phyloP scores from a whole-genome alignment of 2,888 invertebrate genomes.

The Exephanes ischioxanthus region DNA sequence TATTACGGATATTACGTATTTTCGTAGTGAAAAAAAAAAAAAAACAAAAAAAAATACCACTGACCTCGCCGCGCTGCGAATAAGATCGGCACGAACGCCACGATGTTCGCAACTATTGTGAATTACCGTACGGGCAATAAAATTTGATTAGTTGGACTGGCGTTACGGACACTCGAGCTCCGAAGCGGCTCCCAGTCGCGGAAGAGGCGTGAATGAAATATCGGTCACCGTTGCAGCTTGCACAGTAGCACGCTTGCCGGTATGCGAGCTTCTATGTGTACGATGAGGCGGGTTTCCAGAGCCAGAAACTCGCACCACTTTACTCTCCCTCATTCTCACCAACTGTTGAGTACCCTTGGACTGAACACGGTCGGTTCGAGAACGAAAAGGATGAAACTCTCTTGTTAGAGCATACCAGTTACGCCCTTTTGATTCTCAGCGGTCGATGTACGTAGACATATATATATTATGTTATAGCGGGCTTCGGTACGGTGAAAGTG shows the following conservation, averaged over 20 bases:
- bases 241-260: background rate
- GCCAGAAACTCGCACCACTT: constrained; percentile 33
- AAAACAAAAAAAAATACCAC: background rate
- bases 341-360: constrained; percentile 48
- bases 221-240: constrained; percentile 57
- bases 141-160: constrained; percentile 60
- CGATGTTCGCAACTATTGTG: constrained; percentile 48
- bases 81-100: background rate
- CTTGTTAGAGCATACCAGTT: too few relatives aligned
- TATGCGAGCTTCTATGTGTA: background rate
- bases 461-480: background rate
- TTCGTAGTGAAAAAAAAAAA: background rate
- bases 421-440: too few relatives aligned
- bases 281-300: constrained; percentile 40
- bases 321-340: constrained; percentile 39
- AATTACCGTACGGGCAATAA: constrained; percentile 48
- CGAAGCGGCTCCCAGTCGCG: constrained; percentile 37
- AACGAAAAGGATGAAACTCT: too few relatives aligned
- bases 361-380: background rate
- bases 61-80: background rate
- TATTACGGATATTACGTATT: background rate
- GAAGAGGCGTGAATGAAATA: constrained; percentile 66
- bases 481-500: constrained; percentile 6
- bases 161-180: constrained; percentile 58
- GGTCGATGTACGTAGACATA: background rate